Percentiles rank a stretch among this genome's conserved stretches.
Conservation (phyloP, 2,113 vertebrate species). For the Phylloscopus trochilus region DNA sequence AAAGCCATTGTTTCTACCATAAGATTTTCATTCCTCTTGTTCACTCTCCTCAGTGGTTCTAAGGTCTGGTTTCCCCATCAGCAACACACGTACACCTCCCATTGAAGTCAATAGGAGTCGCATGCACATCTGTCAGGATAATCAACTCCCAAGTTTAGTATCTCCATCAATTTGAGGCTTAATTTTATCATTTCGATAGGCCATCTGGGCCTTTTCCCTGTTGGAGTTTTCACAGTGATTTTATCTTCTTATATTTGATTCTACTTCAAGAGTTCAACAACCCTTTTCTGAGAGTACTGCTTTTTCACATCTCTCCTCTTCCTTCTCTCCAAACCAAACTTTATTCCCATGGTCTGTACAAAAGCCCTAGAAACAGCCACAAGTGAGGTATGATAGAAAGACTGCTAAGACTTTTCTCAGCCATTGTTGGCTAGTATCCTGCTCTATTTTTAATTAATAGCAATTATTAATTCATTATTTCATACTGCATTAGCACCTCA, state of each 20-base stretch:
- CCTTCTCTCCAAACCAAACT: not conserved
- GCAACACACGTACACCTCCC: not conserved
- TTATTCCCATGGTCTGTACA: not conserved
- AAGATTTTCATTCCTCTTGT: not conserved
- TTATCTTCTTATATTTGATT: not conserved
- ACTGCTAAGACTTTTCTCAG: not conserved
- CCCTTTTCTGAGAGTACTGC: not conserved
- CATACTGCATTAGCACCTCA: not conserved
- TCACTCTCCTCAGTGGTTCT: not conserved
- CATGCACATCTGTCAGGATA: constrained; percentile 50
- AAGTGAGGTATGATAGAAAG: not conserved
- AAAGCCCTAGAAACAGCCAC: not conserved
- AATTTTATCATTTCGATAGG: constrained; percentile 55
- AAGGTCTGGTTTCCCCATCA: not conserved
- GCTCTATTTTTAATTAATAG: constrained; percentile 12
- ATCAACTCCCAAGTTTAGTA: constrained; percentile 58
- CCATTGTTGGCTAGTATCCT: not conserved
- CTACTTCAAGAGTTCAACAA: not conserved
- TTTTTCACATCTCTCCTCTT: not conserved
- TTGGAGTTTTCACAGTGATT: constrained; percentile 8
- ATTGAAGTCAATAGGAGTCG: constrained; percentile 13
- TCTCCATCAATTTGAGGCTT: constrained; percentile 50
- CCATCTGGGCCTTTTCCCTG: constrained; percentile 47
- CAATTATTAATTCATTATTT: constrained; percentile 55
- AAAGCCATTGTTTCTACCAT: not conserved